phyloP scores from a whole-genome alignment of 2,113 vertebrate species.

The Pristiophorus japonicus region DNA sequence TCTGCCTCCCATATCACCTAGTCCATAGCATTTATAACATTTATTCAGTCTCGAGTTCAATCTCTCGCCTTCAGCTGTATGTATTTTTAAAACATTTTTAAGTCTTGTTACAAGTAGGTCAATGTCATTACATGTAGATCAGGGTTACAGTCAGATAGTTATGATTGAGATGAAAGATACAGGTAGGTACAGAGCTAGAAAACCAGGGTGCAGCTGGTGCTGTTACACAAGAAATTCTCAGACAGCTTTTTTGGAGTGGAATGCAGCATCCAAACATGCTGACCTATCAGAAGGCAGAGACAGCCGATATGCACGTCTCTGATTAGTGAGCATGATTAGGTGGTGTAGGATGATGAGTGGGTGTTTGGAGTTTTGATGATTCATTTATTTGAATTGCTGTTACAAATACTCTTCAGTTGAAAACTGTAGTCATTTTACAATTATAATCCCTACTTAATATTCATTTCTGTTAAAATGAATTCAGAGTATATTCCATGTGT shows the following conservation, averaged over 20 bases:
- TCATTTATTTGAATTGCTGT: not conserved
- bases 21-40: not conserved
- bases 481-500: not conserved
- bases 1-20: not conserved
- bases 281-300: not conserved
- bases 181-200: not conserved
- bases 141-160: not conserved
- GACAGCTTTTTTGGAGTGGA: not conserved
- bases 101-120: not conserved
- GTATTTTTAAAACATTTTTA: not conserved
- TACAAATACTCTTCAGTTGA: constrained; percentile 1
- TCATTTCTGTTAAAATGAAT: not conserved
- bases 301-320: not conserved
- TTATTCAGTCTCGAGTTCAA: not conserved
- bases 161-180: not conserved
- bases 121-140: not conserved
- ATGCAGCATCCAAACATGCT: not conserved
- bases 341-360: not conserved
- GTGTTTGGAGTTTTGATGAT: not conserved
- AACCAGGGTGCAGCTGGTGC: not conserved
- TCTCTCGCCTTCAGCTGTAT: not conserved
- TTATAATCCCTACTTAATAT: not conserved
- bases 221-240: not conserved
- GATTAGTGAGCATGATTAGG: not conserved
- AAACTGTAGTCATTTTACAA: not conserved